Evolutionary conservation across 2,888 invertebrate species (phyloP).

Genomic region (Eumerus sabulonum): DNA sequence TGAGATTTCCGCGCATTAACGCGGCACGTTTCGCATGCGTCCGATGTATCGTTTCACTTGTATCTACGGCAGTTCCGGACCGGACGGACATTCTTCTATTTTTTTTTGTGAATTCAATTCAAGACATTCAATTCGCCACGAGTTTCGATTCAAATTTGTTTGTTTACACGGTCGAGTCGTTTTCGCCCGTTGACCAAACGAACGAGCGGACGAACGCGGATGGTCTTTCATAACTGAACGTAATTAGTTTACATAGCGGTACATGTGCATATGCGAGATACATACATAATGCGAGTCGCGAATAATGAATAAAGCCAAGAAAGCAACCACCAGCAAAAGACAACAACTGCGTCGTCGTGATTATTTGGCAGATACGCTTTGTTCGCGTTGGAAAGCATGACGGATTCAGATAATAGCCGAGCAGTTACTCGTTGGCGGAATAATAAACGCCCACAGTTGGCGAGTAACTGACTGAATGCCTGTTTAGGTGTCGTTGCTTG

Average conservation of each 20-base stretch:
- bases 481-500: background rate
- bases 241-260: constrained; percentile 61
- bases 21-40: too few species aligned
- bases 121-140: too few species aligned
- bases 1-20: too few species aligned
- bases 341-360: constrained; percentile 25
- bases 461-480: background rate
- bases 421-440: constrained; percentile 31
- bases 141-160: too few species aligned
- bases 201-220: background rate
- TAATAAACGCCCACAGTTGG: constrained; percentile 41
- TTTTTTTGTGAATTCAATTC: too few species aligned
- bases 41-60: too few species aligned
- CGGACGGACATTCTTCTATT: too few species aligned
- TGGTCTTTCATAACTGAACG: constrained; percentile 50
- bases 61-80: too few species aligned
- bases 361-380: constrained; percentile 52
- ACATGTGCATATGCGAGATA: constrained; percentile 23
- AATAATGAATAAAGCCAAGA: too few species aligned
- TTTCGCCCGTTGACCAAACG: constrained; percentile 29
- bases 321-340: too few species aligned
- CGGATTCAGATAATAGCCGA: constrained; percentile 25
- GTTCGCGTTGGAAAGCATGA: constrained; percentile 51
- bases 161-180: too few species aligned
- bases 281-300: constrained; percentile 3